These are phyloP conservation scores for Mythimna impura DNA, from an alignment of 2,888 invertebrate genomes.

Conservation along the genomic window DNA sequence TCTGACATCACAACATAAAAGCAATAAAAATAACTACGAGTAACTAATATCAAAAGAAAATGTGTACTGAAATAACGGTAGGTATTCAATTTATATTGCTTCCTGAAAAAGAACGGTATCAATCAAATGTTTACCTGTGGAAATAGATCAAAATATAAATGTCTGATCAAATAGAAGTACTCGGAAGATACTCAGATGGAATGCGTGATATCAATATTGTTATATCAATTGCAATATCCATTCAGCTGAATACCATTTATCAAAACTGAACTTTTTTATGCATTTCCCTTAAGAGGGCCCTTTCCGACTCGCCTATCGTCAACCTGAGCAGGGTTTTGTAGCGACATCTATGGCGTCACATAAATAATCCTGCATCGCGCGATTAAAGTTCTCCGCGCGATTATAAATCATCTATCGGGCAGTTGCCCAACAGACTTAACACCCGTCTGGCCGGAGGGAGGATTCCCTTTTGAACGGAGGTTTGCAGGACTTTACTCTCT, in stretches of 20 bases:
- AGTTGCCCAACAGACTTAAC: too few species aligned
- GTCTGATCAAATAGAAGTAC: conserved; percentile 34
- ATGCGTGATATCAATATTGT: conserved; percentile 52
- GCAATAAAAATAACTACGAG: conserved; percentile 16
- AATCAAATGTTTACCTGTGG: conserved; percentile 47
- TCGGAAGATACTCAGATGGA: conserved; percentile 50
- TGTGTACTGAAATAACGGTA: conserved; percentile 1
- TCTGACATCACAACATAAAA: conserved; percentile 26
- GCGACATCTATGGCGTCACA: too few species aligned
- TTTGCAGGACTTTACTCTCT: too few species aligned
- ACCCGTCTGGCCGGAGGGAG: too few species aligned
- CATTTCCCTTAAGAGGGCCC: conserved; percentile 18
- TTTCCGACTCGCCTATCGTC: too few species aligned
- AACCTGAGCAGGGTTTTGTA: too few species aligned
- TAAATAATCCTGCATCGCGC: too few species aligned
- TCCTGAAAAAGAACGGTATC: conserved; percentile 30
- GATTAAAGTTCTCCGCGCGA: too few species aligned
- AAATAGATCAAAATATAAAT: conserved; percentile 43
- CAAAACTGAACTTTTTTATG: conserved; percentile 41
- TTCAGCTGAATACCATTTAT: conserved; percentile 48
- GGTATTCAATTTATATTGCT: conserved; percentile 27
- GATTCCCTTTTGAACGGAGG: too few species aligned
- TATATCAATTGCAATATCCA: conserved; percentile 41
- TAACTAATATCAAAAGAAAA: conserved; percentile 42
- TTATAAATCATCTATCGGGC: too few species aligned